Evolutionary conservation across 92 coral and sea anemone species (phyloP).

Genomic region (Phenganax stokvisi): DNA sequence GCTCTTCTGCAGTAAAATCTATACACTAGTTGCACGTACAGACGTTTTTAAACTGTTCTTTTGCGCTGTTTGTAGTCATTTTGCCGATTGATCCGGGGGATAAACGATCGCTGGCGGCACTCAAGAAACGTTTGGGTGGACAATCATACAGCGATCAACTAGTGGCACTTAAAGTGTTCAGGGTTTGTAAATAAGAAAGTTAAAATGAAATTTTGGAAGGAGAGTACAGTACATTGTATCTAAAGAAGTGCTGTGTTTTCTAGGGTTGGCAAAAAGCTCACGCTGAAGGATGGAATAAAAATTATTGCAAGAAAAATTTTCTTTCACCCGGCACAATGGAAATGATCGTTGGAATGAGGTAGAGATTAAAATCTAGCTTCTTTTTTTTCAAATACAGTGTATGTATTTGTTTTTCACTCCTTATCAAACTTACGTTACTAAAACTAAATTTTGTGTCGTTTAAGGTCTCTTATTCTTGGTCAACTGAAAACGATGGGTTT

Average conservation of each 20-base stretch:
- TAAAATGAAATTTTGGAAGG: not conserved
- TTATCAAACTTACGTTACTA: not conserved
- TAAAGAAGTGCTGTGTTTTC: not conserved
- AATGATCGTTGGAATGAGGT: slow-evolving; percentile 99
- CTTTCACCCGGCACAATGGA: slow-evolving; percentile 89
- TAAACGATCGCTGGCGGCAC: slow-evolving; percentile 65
- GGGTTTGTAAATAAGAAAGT: slow-evolving; percentile 49
- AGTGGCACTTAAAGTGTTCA: slow-evolving; percentile 81
- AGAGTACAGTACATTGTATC: not conserved
- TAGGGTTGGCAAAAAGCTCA: slow-evolving; percentile 98
- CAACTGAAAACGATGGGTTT: slow-evolving; percentile 89
- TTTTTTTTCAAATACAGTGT: not conserved
- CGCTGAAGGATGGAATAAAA: slow-evolving; percentile 81
- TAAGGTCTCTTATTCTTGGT: slow-evolving; percentile 82
- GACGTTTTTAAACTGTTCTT: not conserved
- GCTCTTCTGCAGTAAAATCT: not conserved
- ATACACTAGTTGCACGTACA: not conserved
- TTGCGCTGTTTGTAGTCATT: slow-evolving; percentile 48
- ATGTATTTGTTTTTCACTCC: not conserved
- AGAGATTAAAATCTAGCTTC: not conserved
- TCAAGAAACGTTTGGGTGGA: slow-evolving; percentile 67
- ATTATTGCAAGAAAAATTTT: slow-evolving; percentile 76
- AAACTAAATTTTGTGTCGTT: not conserved
- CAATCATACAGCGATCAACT: slow-evolving; percentile 89
- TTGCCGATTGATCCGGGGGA: slow-evolving; percentile 83